A percentile compares a stretch with the other conserved stretches of the same genome.
Conservation (phyloP, 2,797 vertebrate species). For the Dipus sagitta region DNA sequence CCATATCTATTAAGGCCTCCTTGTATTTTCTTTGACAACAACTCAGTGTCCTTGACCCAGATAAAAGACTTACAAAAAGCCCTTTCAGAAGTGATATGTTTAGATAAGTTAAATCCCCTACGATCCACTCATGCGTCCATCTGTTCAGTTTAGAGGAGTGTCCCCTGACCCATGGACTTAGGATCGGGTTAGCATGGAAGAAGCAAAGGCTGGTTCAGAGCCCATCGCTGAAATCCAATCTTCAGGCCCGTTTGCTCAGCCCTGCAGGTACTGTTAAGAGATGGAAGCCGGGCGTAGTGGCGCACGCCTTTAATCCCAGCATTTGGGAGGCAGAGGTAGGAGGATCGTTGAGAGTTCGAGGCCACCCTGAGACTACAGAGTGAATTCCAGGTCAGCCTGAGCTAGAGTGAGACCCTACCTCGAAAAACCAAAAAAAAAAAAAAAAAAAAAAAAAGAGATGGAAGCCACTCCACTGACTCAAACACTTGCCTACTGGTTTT, state of each 20-base stretch:
- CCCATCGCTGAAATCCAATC: background rate
- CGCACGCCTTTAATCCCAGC: too few species aligned
- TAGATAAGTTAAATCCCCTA: conserved; percentile 53
- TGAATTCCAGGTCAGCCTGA: too few species aligned
- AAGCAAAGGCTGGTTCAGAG: background rate
- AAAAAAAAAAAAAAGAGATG: too few species aligned
- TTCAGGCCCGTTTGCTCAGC: background rate
- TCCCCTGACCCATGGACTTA: background rate
- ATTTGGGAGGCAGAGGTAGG: too few species aligned
- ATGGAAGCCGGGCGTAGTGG: too few species aligned
- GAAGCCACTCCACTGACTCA: background rate
- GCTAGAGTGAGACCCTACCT: too few species aligned
- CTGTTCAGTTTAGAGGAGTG: background rate
- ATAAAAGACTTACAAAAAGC: conserved; percentile 10
- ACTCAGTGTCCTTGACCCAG: conserved; percentile 56
- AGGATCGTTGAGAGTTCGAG: too few species aligned
- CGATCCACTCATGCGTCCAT: background rate
- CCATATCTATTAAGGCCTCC: background rate
- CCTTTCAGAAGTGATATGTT: conserved; percentile 45
- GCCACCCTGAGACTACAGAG: too few species aligned
- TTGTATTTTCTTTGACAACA: background rate
- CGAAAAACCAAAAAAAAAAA: too few species aligned
- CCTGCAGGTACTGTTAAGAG: background rate
- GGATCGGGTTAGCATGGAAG: background rate
- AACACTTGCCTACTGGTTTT: too few species aligned